Evolutionary conservation across 2,113 vertebrate genomes (phyloP).

Genomic region (Myocastor coypus): DNA sequence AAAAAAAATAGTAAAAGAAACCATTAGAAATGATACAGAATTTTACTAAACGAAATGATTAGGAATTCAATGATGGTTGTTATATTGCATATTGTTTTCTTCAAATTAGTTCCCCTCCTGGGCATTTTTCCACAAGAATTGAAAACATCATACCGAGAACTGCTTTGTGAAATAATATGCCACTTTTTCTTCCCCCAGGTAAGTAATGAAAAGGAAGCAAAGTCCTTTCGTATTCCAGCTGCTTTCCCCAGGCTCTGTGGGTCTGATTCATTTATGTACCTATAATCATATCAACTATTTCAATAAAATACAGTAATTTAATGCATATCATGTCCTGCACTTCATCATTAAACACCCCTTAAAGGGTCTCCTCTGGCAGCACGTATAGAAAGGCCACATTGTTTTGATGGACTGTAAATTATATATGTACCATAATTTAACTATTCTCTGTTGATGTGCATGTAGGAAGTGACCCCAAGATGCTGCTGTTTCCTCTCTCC

Average conservation of each 20-base stretch:
- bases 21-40: too few relatives aligned
- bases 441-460: constrained; percentile 14
- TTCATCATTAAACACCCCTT: constrained; percentile 6
- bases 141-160: too few relatives aligned
- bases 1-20: too few relatives aligned
- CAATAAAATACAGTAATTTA: constrained; percentile 45
- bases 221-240: background rate
- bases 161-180: background rate
- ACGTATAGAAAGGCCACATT: background rate
- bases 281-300: constrained; percentile 54
- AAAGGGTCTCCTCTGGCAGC: background rate
- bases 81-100: too few relatives aligned
- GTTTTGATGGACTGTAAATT: constrained; percentile 3
- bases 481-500: constrained; percentile 54
- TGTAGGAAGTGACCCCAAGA: constrained; percentile 51
- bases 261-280: constrained; percentile 22
- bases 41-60: too few relatives aligned
- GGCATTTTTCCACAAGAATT: too few relatives aligned
- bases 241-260: constrained; percentile 9
- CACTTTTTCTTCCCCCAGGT: background rate
- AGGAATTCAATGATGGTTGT: too few relatives aligned
- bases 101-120: too few relatives aligned
- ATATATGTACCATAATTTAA: constrained; percentile 23
- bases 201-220: constrained; percentile 43
- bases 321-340: constrained; percentile 15